phyloP scores from a whole-genome alignment of 2,888 invertebrate genomes.

The Eupsilia transversa region DNA sequence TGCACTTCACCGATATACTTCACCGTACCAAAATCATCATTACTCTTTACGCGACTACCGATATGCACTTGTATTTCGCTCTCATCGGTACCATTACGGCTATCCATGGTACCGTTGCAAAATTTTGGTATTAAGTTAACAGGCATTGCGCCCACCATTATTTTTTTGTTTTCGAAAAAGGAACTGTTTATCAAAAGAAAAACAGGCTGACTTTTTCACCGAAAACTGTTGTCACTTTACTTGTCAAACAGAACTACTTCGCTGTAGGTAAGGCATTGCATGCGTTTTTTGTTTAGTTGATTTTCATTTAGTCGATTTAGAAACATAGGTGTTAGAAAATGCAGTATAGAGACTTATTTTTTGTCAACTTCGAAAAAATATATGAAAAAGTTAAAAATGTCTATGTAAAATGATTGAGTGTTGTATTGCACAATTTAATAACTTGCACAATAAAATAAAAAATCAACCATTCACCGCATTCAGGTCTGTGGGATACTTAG shows the following conservation, averaged over 20 bases:
- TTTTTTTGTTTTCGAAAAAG: conserved; percentile 86
- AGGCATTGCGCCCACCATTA: conserved; percentile 91
- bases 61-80: conserved; percentile 87
- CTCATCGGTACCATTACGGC: conserved; percentile 87
- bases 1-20: conserved; percentile 94
- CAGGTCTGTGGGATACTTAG: neutral
- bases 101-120: conserved; percentile 88
- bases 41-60: conserved; percentile 85
- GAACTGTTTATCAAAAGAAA: conserved; percentile 87
- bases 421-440: too few species aligned
- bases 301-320: neutral
- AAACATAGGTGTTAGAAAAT: neutral
- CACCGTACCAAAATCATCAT: conserved; percentile 89
- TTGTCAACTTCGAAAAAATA: neutral
- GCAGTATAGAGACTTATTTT: neutral
- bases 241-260: conserved; percentile 65
- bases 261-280: neutral
- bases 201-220: conserved; percentile 83
- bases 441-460: too few species aligned
- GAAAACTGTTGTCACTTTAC: conserved; percentile 70
- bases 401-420: too few species aligned
- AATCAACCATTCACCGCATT: too few species aligned
- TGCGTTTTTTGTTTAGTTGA: neutral
- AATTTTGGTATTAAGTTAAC: conserved; percentile 90
- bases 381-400: too few species aligned